These are phyloP conservation scores for Syngnathoides biaculeatus DNA, from an alignment of 2,113 vertebrate genomes.

Conservation along the genomic window DNA sequence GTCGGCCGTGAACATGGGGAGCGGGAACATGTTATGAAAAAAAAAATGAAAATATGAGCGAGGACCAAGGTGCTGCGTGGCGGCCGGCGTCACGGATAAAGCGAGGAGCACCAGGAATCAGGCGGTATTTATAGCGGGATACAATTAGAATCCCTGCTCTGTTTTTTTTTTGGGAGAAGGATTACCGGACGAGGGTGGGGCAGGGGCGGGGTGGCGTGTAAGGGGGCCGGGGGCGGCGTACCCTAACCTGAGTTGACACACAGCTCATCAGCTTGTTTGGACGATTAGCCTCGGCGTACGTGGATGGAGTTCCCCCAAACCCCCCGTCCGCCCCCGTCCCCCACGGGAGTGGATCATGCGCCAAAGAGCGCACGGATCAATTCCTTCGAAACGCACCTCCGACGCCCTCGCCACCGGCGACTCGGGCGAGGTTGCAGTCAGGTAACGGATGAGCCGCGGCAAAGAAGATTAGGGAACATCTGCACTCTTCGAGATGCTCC, in stretches of 20 bases:
- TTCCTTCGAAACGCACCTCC: neutral
- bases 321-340: too few relatives aligned
- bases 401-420: too few relatives aligned
- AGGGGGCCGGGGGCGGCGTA: constrained; percentile 62
- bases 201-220: constrained; percentile 62
- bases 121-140: constrained; percentile 74
- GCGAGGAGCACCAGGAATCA: constrained; percentile 54
- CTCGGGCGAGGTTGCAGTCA: constrained; percentile 1
- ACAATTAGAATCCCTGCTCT: constrained; percentile 75
- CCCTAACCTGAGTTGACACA: constrained; percentile 63
- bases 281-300: constrained; percentile 70
- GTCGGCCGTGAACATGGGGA: constrained; percentile 78
- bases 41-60: too few relatives aligned
- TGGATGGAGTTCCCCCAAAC: constrained; percentile 36
- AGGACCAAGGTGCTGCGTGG: neutral
- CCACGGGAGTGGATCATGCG: neutral
- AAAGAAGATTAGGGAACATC: constrained; percentile 8
- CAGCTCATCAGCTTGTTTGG: constrained; percentile 76
- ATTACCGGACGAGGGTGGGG: constrained; percentile 67
- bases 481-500: neutral
- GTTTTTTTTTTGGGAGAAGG: constrained; percentile 78
- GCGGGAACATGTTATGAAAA: constrained; percentile 66
- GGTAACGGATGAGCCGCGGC: neutral
- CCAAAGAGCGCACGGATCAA: neutral
- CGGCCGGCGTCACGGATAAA: constrained; percentile 32